These are phyloP conservation scores for Plectropomus leopardus DNA, from an alignment of 2,113 vertebrate genomes.

Conservation along the genomic window DNA sequence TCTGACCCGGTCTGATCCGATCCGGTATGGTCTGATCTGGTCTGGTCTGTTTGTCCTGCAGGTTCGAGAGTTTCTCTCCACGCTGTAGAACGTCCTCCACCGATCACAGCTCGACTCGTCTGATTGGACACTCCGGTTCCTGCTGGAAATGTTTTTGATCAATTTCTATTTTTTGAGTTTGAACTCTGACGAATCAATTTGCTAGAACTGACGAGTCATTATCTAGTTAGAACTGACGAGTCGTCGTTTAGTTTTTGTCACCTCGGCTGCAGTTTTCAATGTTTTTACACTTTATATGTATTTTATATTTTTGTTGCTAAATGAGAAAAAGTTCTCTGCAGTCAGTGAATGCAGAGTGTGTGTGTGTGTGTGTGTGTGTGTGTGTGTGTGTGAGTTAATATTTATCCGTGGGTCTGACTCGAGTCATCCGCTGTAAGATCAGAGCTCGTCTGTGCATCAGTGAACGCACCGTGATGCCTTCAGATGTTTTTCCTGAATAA, in stretches of 20 bases:
- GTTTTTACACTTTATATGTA: background rate
- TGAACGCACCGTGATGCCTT: background rate
- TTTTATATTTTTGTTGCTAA: background rate
- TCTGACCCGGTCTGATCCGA: too few species aligned
- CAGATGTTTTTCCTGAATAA: slow-evolving; percentile 1
- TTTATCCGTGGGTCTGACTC: slow-evolving; percentile 11
- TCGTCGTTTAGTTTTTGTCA: too few species aligned
- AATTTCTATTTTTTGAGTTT: too few species aligned
- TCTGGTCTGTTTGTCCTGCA: slow-evolving; percentile 51
- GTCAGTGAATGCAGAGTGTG: background rate
- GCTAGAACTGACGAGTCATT: too few species aligned
- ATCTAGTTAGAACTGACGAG: too few species aligned
- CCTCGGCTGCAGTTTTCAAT: background rate
- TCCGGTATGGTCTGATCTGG: background rate
- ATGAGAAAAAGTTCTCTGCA: too few species aligned
- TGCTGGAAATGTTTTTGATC: background rate
- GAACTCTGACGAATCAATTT: too few species aligned
- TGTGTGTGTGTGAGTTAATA: background rate
- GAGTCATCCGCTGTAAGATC: background rate
- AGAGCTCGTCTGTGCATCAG: background rate
- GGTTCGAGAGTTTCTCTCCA: slow-evolving; percentile 77
- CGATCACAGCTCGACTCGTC: slow-evolving; percentile 5
- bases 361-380: background rate
- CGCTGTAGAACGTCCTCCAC: slow-evolving; percentile 50
- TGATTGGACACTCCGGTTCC: slow-evolving; percentile 12